These are phyloP conservation scores for Anabas testudineus DNA, from an alignment of 2,797 vertebrate genomes.

Conservation along the genomic window DNA sequence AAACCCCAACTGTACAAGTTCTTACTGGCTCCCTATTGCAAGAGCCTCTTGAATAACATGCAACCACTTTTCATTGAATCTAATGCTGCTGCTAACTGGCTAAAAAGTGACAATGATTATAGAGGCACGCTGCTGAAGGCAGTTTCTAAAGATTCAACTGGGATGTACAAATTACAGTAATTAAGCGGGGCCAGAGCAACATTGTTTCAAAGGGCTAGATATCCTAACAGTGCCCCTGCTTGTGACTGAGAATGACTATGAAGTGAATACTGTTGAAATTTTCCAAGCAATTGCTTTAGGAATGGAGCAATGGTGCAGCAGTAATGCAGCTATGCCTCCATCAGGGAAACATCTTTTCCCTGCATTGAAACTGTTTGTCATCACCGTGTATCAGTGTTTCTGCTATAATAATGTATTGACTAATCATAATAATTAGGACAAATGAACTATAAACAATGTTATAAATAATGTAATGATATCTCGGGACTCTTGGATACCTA, in stretches of 20 bases:
- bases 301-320: conserved; percentile 32
- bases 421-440: conserved; percentile 21
- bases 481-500: background rate
- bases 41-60: conserved; percentile 2
- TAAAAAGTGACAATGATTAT: conserved; percentile 44
- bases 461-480: conserved; percentile 2
- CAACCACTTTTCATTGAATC: background rate
- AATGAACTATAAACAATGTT: conserved; percentile 11
- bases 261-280: conserved; percentile 37
- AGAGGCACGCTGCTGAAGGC: conserved; percentile 22
- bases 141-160: conserved; percentile 26
- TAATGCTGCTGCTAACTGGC: conserved; percentile 9
- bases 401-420: background rate
- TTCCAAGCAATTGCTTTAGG: conserved; percentile 31
- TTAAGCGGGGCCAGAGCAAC: conserved; percentile 35
- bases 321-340: conserved; percentile 13
- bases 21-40: background rate
- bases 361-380: conserved; percentile 9
- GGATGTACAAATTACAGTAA: conserved; percentile 52
- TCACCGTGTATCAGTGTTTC: background rate
- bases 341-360: conserved; percentile 29
- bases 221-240: conserved; percentile 4
- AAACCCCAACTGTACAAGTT: background rate
- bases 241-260: conserved; percentile 18
- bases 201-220: conserved; percentile 25